Percentiles rank a stretch among this genome's conserved stretches.
These are phyloP conservation scores for Nesospiza acunhae DNA, from an alignment of 2,113 vertebrate genomes.

Conservation along the genomic window DNA sequence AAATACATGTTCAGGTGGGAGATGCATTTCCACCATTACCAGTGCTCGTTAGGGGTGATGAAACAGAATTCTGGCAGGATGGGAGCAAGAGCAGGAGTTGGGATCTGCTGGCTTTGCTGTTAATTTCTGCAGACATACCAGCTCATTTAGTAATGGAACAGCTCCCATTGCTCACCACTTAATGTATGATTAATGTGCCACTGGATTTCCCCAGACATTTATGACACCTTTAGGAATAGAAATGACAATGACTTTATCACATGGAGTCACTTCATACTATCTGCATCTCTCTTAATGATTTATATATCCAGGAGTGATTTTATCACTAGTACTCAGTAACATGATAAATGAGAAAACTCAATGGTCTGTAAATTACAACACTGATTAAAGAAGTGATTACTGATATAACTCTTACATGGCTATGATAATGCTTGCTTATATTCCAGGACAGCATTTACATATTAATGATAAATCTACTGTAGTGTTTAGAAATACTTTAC, in stretches of 20 bases:
- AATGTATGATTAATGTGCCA: constrained; percentile 78
- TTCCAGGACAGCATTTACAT: constrained; percentile 57
- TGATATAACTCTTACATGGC: constrained; percentile 58
- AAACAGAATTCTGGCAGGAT: neutral
- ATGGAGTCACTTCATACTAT: constrained; percentile 25
- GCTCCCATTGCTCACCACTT: constrained; percentile 72
- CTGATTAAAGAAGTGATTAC: constrained; percentile 77
- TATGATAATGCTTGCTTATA: constrained; percentile 54
- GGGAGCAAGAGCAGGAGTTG: neutral
- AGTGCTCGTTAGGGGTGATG: neutral
- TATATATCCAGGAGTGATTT: constrained; percentile 60
- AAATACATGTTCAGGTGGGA: neutral
- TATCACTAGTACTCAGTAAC: constrained; percentile 45
- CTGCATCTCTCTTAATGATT: constrained; percentile 59
- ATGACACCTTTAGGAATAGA: constrained; percentile 75
- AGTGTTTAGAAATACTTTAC: constrained; percentile 25
- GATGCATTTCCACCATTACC: neutral
- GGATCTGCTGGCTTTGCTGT: constrained; percentile 66
- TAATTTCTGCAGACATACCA: constrained; percentile 72
- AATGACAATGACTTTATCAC: constrained; percentile 67
- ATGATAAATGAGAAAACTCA: constrained; percentile 74
- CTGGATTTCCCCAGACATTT: constrained; percentile 73
- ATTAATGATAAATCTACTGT: constrained; percentile 62
- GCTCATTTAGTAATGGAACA: neutral
- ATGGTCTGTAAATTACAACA: constrained; percentile 78